Percentiles rank a stretch among this genome's conserved stretches.
Evolutionary conservation across 2,797 vertebrate species (phyloP).

Genomic region (Melanotaenia trifasciata): DNA sequence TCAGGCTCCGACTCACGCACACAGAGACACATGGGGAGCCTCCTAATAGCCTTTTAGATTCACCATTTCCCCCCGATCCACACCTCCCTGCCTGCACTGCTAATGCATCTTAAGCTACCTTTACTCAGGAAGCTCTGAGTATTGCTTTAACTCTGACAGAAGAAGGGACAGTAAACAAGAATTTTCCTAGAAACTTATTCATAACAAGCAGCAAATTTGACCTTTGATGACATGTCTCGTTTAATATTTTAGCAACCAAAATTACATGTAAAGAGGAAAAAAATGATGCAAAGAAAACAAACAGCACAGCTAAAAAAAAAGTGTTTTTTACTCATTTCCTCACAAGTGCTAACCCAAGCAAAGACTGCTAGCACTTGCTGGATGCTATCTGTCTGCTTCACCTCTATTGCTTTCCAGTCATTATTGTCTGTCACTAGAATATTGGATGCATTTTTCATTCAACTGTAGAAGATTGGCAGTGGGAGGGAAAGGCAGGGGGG

Average conservation of each 20-base stretch:
- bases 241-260: constrained; percentile 1
- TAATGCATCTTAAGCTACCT: constrained; percentile 66
- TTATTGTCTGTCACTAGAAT: constrained; percentile 79
- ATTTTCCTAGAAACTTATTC: neutral
- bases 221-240: neutral
- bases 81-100: constrained; percentile 56
- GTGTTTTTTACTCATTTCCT: constrained; percentile 48
- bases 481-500: constrained; percentile 35
- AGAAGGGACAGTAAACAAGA: constrained; percentile 11
- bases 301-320: constrained; percentile 41
- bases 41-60: constrained; percentile 80
- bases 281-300: constrained; percentile 33
- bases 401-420: constrained; percentile 80
- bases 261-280: constrained; percentile 6
- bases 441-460: constrained; percentile 81
- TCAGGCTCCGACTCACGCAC: constrained; percentile 52
- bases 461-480: constrained; percentile 73
- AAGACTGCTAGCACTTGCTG: constrained; percentile 71
- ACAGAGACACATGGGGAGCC: constrained; percentile 48
- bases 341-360: constrained; percentile 77
- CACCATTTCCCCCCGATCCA: constrained; percentile 76
- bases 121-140: constrained; percentile 38
- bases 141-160: constrained; percentile 20
- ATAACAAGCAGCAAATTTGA: constrained; percentile 1
- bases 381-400: constrained; percentile 79